Conservation (phyloP, 2,113 vertebrate genomes). For the Pelecanoides urinatrix region DNA sequence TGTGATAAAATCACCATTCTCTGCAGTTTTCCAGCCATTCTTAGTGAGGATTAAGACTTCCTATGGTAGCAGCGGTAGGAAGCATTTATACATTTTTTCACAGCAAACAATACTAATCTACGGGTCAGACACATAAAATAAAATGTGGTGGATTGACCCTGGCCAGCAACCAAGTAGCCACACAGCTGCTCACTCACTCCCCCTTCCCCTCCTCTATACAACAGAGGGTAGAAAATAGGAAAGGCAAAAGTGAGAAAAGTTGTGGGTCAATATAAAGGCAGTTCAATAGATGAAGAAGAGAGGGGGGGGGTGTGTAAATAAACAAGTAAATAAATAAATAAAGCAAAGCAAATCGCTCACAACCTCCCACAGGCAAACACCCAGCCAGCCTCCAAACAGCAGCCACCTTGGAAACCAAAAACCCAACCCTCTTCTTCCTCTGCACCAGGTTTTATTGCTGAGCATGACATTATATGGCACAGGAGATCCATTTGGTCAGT, state of each 20-base stretch:
- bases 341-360: background rate
- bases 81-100: background rate
- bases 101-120: background rate
- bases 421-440: background rate
- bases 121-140: background rate
- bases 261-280: background rate
- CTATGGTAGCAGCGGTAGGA: background rate
- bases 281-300: background rate
- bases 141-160: background rate
- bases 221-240: background rate
- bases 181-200: background rate
- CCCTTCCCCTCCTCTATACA: background rate
- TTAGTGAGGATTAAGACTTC: background rate
- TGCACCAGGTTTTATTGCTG: background rate
- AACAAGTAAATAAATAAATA: background rate
- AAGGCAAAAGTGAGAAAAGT: background rate
- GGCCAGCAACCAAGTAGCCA: background rate
- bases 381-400: background rate
- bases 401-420: background rate
- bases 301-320: background rate
- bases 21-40: background rate
- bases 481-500: background rate
- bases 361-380: background rate
- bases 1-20: background rate
- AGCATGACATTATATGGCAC: background rate